These are phyloP conservation scores for Harmothoe impar DNA, from an alignment of 2,888 invertebrate genomes.

Conservation along the genomic window DNA sequence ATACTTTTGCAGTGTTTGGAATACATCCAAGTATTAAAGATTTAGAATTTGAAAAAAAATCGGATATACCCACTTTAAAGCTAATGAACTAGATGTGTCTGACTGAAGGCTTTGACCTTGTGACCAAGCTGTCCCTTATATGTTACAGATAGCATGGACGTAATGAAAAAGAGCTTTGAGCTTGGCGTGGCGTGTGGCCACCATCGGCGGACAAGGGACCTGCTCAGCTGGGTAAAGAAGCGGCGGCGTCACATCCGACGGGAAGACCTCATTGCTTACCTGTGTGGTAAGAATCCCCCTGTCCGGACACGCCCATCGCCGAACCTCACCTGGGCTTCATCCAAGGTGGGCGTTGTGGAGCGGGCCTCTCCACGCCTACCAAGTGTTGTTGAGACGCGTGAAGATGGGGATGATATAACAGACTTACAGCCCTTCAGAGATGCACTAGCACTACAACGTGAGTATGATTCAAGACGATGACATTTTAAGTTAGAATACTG, in stretches of 20 bases:
- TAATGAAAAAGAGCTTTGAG: slow-evolving; percentile 88
- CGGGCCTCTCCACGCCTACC: slow-evolving; percentile 59
- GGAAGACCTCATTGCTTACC: slow-evolving; percentile 90
- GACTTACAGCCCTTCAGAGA: slow-evolving; percentile 90
- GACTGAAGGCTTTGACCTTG: no score
- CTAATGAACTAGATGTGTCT: no score
- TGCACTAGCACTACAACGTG: slow-evolving; percentile 88
- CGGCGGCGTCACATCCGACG: slow-evolving; percentile 88
- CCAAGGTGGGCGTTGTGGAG: slow-evolving; percentile 54
- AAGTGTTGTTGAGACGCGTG: slow-evolving; percentile 51
- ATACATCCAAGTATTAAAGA: no score
- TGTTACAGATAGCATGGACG: slow-evolving; percentile 88
- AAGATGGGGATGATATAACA: slow-evolving; percentile 83
- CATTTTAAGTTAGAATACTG: no score
- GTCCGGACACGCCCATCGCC: slow-evolving; percentile 80
- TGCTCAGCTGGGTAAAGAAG: slow-evolving; percentile 90
- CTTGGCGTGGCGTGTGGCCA: slow-evolving; percentile 89
- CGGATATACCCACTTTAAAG: no score
- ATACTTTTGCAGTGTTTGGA: no score
- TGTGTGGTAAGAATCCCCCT: slow-evolving; percentile 88
- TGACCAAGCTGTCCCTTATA: not conserved
- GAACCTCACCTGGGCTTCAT: slow-evolving; percentile 60
- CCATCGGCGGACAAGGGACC: slow-evolving; percentile 89
- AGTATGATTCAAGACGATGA: no score
- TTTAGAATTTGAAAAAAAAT: no score